Evolutionary conservation across 30 jellyfish, hydroid and myxozoan genomes (phyloP), one percentile per base, ranked within the genome.

Genomic region (Pelagia noctiluca): DNA sequence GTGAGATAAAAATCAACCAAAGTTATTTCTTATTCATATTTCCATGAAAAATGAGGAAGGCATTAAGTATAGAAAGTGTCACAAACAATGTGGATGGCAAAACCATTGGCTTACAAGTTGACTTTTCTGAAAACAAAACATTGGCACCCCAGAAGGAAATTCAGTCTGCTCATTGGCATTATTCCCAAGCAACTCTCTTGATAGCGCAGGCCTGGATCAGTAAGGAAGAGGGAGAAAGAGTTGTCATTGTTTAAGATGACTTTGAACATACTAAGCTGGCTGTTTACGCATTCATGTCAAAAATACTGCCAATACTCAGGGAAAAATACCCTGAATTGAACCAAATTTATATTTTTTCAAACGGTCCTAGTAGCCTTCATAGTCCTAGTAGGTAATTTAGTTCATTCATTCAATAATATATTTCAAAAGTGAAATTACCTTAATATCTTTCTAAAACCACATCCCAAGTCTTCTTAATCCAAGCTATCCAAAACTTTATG

Each of bases 131-230:
- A 85, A 85, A 76, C 38, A 79, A 67, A 37, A 42, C 92, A 25
- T 70, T 86, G 24, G 38, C 73, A 35, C 63, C 52, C 61, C 96
- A 76, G 37, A 86, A 86, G 61, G 96, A 86, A 86, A 86, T 86
- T 50, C 91, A 86, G 82, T 61, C 92, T 61, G 96, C 96, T 23
- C 89, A 84, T 37, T 73, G 94, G 85, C 75, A 85, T 0, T 92
- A 85, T 60, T 42, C 61, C 25, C 91, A 75, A 64, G 96, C 37
- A 18, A 85, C 96, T 18, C 54, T 75, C 0, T n/a, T n/a, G n/a
- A 83, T 92, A 62, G 96, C 85, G 21, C 86, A 85, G 61, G 96
- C 85, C 16, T 75, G 86, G 91, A 46, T 85, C 13, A 63, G 76
- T 50, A 72, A 32, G 23, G 69, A 46, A 57, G 88, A 42, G 33